These are phyloP conservation scores for Momotus momota DNA, from an alignment of 2,797 vertebrate genomes.

Conservation along the genomic window DNA sequence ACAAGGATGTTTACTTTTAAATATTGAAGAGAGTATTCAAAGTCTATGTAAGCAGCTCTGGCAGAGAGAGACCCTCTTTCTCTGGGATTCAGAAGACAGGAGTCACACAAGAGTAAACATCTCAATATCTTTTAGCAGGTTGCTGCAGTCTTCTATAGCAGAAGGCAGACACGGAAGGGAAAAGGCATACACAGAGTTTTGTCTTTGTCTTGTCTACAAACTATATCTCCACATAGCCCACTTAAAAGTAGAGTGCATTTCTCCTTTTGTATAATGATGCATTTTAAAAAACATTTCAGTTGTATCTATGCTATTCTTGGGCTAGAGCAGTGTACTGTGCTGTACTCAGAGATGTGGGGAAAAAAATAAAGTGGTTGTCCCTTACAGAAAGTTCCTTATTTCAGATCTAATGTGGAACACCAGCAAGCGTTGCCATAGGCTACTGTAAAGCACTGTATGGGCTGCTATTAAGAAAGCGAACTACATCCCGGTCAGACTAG, in stretches of 20 bases:
- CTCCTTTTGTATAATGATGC: not conserved
- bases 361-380: not conserved
- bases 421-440: not conserved
- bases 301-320: not conserved
- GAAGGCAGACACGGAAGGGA: not conserved
- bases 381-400: not conserved
- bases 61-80: not conserved
- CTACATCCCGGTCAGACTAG: not conserved
- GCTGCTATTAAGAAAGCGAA: not conserved
- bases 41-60: not conserved
- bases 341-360: not conserved
- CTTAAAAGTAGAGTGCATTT: not conserved
- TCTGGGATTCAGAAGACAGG: not conserved
- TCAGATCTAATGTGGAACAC: not conserved
- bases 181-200: not conserved
- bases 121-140: not conserved
- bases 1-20: not conserved
- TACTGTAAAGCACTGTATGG: not conserved
- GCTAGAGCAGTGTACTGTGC: not conserved
- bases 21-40: not conserved
- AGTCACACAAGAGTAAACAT: not conserved
- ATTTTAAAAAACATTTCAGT: not conserved
- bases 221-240: accelerated
- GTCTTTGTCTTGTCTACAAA: not conserved
- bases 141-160: not conserved